Conservation (phyloP, 92 coral and sea anemone species). For the Ricordea florida region DNA sequence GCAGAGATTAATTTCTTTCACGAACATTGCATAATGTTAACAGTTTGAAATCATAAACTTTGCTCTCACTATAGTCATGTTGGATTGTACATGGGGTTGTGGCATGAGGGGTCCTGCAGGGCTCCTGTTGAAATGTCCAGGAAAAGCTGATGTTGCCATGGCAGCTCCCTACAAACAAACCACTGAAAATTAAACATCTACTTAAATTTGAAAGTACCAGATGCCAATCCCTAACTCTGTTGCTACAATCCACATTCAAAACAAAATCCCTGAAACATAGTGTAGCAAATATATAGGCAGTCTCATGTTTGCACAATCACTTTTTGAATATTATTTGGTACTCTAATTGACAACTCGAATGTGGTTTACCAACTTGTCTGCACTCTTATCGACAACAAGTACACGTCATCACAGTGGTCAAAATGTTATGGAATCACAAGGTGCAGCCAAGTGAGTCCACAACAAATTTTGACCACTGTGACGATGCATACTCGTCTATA, state of each 20-base stretch:
- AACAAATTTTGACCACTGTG: no score
- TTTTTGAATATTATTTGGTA: neutral
- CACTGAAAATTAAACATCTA: neutral
- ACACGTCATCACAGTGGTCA: no score
- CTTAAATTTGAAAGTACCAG: neutral
- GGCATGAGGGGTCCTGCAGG: constrained; percentile 73
- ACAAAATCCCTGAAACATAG: no score
- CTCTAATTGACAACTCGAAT: neutral
- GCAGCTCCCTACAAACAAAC: constrained; percentile 74
- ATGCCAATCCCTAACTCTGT: neutral
- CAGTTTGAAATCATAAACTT: no score
- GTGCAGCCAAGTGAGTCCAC: no score
- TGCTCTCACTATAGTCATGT: constrained; percentile 45
- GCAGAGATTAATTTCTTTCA: no score
- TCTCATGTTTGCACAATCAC: neutral
- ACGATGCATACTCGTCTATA: no score
- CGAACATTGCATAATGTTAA: no score
- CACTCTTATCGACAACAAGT: neutral
- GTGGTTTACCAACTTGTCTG: neutral
- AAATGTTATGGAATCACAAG: no score
- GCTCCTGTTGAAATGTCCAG: constrained; percentile 60
- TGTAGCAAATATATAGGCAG: neutral
- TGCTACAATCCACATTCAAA: no score
- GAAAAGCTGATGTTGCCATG: constrained; percentile 80
- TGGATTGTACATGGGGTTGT: constrained; percentile 55